Conservation (phyloP, 2,113 vertebrate genomes). For the Podarcis cretensis region DNA sequence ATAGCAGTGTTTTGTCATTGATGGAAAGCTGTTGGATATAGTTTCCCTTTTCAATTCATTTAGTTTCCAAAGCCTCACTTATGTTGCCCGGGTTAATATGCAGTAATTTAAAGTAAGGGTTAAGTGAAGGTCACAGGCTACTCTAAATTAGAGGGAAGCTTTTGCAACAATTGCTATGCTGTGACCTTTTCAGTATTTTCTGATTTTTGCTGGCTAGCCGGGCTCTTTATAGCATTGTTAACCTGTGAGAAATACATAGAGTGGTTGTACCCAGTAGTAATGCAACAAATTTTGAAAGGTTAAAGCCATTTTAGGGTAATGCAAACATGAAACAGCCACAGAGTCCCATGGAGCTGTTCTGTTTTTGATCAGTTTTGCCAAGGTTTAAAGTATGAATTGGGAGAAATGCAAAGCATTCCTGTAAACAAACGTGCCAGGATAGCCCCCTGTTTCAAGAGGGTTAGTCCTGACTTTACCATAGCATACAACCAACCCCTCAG, state of each 20-base stretch:
- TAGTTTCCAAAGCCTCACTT: conserved; percentile 55
- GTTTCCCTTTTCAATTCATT: conserved; percentile 57
- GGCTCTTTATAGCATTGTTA: conserved; percentile 57
- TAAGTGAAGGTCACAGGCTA: conserved; percentile 68
- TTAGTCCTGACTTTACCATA: conserved; percentile 15
- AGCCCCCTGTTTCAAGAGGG: conserved; percentile 10
- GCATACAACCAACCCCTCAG: conserved; percentile 1
- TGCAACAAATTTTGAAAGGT: conserved; percentile 54
- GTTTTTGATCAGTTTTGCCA: conserved; percentile 38
- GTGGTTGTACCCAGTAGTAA: conserved; percentile 54
- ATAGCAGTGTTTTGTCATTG: conserved; percentile 45
- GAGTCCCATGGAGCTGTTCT: conserved; percentile 44
- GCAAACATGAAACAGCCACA: conserved; percentile 37
- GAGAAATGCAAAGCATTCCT: conserved; percentile 45
- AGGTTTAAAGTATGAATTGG: conserved; percentile 27
- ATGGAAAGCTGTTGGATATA: conserved; percentile 60
- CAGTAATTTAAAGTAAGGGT: conserved; percentile 63
- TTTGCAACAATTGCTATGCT: conserved; percentile 38
- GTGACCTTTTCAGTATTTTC: conserved; percentile 66
- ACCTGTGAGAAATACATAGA: conserved; percentile 55
- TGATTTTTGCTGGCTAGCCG: conserved; percentile 57
- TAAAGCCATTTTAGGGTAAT: conserved; percentile 58
- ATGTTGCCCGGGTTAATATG: conserved; percentile 60
- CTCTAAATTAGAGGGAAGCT: conserved; percentile 60
- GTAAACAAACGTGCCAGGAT: conserved; percentile 14